A percentile compares a stretch with the other conserved stretches of the same genome.
These are phyloP conservation scores for Microcebus murinus DNA, from an alignment of 2,113 vertebrate species.

Conservation along the genomic window DNA sequence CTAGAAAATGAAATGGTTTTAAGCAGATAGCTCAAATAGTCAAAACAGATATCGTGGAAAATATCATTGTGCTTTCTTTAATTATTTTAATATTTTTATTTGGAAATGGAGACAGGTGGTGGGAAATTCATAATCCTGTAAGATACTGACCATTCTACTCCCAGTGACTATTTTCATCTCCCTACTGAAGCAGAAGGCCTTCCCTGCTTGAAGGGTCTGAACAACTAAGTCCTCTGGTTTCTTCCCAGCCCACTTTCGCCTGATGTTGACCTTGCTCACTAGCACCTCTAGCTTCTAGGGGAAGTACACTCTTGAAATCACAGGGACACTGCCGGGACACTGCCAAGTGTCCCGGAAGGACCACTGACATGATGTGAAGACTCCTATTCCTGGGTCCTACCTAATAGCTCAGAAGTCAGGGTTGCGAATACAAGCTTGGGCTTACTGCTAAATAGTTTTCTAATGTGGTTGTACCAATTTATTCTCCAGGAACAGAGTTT, in stretches of 20 bases:
- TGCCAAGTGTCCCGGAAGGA: neutral
- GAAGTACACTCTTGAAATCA: neutral
- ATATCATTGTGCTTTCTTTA: neutral
- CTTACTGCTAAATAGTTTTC: neutral
- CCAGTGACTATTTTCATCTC: neutral
- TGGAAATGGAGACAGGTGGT: neutral
- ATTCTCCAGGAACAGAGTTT: neutral
- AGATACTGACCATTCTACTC: neutral
- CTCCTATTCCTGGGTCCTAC: neutral
- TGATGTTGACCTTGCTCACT: neutral
- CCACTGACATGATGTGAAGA: neutral
- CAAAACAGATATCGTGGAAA: neutral
- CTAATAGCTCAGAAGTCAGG: neutral
- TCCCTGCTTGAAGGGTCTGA: neutral
- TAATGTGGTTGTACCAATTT: neutral
- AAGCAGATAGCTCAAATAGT: neutral
- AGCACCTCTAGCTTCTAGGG: neutral
- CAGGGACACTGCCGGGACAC: neutral
- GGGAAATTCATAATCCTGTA: neutral
- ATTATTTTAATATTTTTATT: slow-evolving; percentile 22
- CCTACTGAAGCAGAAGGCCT: neutral
- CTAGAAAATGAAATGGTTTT: slow-evolving; percentile 1
- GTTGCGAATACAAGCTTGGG: neutral
- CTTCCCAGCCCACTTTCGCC: neutral
- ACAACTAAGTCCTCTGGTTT: neutral